phyloP scores from a whole-genome alignment of 2,113 vertebrate species.

The Lasiurus borealis region DNA sequence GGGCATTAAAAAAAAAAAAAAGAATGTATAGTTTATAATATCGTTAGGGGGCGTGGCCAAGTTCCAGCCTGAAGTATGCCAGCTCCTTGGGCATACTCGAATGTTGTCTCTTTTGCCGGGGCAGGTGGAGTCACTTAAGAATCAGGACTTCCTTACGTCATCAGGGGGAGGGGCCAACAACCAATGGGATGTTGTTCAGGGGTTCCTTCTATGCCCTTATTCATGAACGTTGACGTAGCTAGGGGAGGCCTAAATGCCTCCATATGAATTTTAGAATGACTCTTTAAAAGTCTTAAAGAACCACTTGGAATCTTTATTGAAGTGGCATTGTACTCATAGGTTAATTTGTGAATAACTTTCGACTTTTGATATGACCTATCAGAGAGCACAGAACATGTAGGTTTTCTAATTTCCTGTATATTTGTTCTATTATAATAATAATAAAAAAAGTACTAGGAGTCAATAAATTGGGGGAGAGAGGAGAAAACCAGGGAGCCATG shows the following conservation, averaged over 20 bases:
- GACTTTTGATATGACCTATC: neutral
- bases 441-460: neutral
- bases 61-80: too few species aligned
- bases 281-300: constrained; percentile 6
- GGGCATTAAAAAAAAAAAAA: too few species aligned
- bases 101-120: too few species aligned
- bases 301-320: neutral
- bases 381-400: neutral
- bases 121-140: too few species aligned
- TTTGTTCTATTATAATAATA: neutral
- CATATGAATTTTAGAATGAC: neutral
- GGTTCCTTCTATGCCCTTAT: neutral
- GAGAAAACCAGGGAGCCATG: neutral
- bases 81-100: too few species aligned
- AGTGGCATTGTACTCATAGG: neutral
- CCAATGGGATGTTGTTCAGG: too few species aligned
- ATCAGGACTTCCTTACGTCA: too few species aligned
- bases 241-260: neutral
- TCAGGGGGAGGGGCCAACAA: too few species aligned
- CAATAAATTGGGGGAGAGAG: neutral
- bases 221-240: neutral
- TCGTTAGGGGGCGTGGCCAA: too few species aligned
- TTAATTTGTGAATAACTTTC: neutral
- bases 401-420: neutral
- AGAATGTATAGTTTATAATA: too few species aligned